Evolutionary conservation across 2,113 vertebrate genomes (phyloP).

Genomic region (Tachuris rubrigastra): DNA sequence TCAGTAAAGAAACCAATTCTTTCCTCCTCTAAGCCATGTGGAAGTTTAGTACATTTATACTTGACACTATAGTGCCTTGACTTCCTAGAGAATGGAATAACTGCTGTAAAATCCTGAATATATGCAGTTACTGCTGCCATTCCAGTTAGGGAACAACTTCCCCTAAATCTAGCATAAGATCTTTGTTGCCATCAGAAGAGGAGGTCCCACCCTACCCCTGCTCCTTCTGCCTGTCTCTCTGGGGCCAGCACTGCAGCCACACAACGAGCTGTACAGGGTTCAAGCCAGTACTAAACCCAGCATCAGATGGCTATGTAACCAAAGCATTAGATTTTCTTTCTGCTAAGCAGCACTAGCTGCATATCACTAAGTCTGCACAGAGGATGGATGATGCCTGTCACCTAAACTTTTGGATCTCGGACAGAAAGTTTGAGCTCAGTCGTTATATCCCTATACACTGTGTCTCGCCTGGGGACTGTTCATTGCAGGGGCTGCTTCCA

Average conservation of each 20-base stretch:
- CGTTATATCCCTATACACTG: not conserved
- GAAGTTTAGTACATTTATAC: not conserved
- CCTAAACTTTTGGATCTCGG: not conserved
- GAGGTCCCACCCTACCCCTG: not conserved
- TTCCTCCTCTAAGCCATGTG: not conserved
- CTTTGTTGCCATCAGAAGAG: not conserved
- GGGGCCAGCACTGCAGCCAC: not conserved
- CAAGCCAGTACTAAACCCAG: not conserved
- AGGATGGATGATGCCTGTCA: not conserved
- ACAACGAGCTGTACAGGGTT: not conserved
- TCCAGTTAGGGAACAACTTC: not conserved
- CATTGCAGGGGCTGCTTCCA: not conserved
- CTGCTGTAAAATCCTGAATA: not conserved
- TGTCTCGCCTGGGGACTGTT: not conserved
- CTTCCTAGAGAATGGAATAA: not conserved
- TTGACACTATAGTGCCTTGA: not conserved
- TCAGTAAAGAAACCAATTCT: not conserved
- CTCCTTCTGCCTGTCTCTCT: not conserved
- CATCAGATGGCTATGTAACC: not conserved
- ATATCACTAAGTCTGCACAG: not conserved
- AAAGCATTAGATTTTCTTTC: not conserved
- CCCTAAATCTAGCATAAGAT: not conserved
- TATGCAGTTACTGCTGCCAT: not conserved
- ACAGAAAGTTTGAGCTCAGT: not conserved
- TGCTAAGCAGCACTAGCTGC: not conserved